These are phyloP conservation scores for Platysteira castanea DNA, from an alignment of 2,113 vertebrate genomes.

Conservation along the genomic window DNA sequence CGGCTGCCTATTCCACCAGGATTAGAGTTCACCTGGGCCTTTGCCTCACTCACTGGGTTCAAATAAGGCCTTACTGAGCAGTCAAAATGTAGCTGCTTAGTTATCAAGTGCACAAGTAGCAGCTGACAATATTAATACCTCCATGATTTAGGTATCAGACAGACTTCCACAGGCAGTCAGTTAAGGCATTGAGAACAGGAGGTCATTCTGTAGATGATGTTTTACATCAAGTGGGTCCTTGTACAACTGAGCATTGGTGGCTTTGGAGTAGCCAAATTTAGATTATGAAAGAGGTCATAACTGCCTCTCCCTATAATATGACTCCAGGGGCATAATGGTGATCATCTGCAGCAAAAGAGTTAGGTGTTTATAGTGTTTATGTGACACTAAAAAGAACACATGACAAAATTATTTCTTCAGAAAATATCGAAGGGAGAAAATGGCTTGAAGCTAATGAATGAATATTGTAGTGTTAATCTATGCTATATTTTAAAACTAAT, in stretches of 20 bases:
- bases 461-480: conserved; percentile 47
- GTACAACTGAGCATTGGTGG: background rate
- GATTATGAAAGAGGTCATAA: background rate
- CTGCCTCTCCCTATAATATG: background rate
- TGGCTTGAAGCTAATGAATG: conserved; percentile 20
- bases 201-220: background rate
- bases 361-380: background rate
- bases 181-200: background rate
- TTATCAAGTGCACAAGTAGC: background rate
- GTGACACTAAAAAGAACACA: background rate
- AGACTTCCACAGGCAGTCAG: background rate
- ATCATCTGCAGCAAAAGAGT: background rate
- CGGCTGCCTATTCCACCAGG: background rate
- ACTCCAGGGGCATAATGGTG: background rate
- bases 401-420: background rate
- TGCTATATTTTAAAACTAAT: conserved; percentile 56
- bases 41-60: background rate
- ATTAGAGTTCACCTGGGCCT: background rate
- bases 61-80: background rate
- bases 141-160: background rate
- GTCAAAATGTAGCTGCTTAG: background rate
- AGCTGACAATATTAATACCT: background rate
- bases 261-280: background rate
- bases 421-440: background rate
- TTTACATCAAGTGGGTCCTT: background rate